Evolutionary conservation across 2,888 invertebrate species (phyloP), one percentile per base, ranked within the genome.

Genomic region (Spodoptera exigua): DNA sequence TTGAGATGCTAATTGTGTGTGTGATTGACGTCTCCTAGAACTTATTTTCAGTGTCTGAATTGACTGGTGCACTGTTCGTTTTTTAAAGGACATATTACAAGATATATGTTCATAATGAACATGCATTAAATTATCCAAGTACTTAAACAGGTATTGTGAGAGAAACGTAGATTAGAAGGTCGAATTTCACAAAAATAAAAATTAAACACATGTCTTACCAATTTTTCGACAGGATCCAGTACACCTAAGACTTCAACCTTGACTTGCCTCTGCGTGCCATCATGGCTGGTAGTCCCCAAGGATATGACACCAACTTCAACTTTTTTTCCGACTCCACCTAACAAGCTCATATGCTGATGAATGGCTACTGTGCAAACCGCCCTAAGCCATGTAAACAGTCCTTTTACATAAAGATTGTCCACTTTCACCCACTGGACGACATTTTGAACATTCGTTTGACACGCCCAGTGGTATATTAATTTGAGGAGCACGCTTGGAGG

Each of bases 231-330:
- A 4, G 96, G 95, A 88, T 98, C 98, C 64, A 97, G 90, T 2
- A 98, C 96, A 0, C 98, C 98, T 44, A 98, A 91, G 5, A 98
- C 98, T 89, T 98, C 98, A 0, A 98, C 97, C 86, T 98, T 98
- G 0, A 98, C 97, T 89, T 97, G 96, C n/a, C 96, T 92, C 81
- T 96, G 96, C 12, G 95, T 95, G 7, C 96, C 96, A 82, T 96
- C 96, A 80, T 97, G 97, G 1, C 97, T 97, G 0, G 98, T 97
- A 0, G 98, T 98, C 0, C 98, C 98, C 51, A 98, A 91, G 1
- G 98, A 98, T 70, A 98, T 98, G 0, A 98, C 97, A 5, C 98
- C 98, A 7, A 97, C 95, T 90, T 97, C 97, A 0, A 97, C 96
- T 82, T 95, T 95, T 83, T 95, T 95, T 0, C 96, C 95, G 0